Base-by-base conservation (phyloP, 2,797 vertebrate genomes). In the Erethizon dorsatum region DNA sequence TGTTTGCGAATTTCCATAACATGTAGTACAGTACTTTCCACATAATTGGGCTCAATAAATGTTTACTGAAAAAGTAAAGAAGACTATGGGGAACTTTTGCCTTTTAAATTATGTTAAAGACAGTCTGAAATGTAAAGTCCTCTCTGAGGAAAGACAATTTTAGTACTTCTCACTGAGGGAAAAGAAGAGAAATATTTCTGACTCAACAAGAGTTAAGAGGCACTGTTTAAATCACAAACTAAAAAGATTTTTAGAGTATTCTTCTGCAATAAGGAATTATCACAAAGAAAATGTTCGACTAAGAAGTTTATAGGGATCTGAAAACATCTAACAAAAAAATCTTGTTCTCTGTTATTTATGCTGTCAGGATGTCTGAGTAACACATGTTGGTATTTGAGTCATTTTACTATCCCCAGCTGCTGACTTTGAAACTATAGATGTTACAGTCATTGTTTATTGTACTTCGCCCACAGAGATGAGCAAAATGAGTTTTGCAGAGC, bases 101-200 rank as follows among this genome's bases (percentile, higher is more conserved):
- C 79, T 95, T 98, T 97, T 97, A 96, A 97, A 94, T 96, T 96
- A 87, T 82, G 90, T 87, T 92, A 17, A 97, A 98, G 98, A 97
- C 84, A 96, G 96, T 9, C 65, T 75, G 41, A 67, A 71, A 61
- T 52, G 33, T 28, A 89, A 71, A 89, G 59, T 92, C 85, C 61
- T 59, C 2, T 41, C 77, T 6, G 1, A 84, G 20, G 52, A 50
- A 92, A 97, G 95, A 10, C 26, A 83, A 95, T 95, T 97, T 96
- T 88, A 97, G 92, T 73, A 79, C 83, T 92, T 85, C 80, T 97
- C 50, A 83, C 33, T 69, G 37, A 88, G 65, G 85, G 61, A 83
- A 83, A 97, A 90, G 65, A 95, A 75, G 65, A 84, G 45, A 94
- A 94, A 73, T 45, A 91, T 94, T 77, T 87, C 96, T 83, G n/a